phyloP scores from a whole-genome alignment of 2,113 vertebrate genomes.

The Otocyon megalotis region DNA sequence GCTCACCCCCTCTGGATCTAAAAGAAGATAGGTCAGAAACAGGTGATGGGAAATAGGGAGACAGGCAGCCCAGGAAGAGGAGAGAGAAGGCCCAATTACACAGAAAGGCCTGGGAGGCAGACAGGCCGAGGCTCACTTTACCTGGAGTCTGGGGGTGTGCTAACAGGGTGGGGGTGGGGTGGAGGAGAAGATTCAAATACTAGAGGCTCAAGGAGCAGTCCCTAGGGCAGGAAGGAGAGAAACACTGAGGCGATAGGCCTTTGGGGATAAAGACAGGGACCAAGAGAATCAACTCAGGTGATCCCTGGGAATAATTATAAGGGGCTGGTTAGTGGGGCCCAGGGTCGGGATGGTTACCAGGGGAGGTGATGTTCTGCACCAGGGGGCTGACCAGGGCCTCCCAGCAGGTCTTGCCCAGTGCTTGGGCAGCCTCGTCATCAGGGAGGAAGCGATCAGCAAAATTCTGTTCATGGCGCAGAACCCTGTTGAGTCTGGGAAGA shows the following conservation, averaged over 20 bases:
- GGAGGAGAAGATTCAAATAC: background rate
- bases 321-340: background rate
- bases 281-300: constrained; percentile 21
- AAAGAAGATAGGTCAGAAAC: rapidly evolving
- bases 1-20: constrained; percentile 85
- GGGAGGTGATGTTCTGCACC: constrained; percentile 92
- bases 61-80: background rate
- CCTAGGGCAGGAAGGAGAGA: constrained; percentile 12
- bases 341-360: constrained; percentile 85
- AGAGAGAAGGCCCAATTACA: background rate
- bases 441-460: constrained; percentile 95
- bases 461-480: constrained; percentile 93
- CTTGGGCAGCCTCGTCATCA: constrained; percentile 92
- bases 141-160: background rate
- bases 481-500: constrained; percentile 91
- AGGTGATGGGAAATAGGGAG: background rate
- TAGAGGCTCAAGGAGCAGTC: constrained; percentile 51
- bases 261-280: constrained; percentile 54
- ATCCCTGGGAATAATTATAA: background rate
- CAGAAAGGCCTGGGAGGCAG: background rate
- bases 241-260: constrained; percentile 35
- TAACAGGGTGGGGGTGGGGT: background rate
- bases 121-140: background rate
- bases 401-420: constrained; percentile 96
- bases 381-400: constrained; percentile 95